A percentile compares a stretch with the other conserved stretches of the same genome.
These are phyloP conservation scores for Ancistrus triradiatus DNA, from an alignment of 2,113 vertebrate species.

Conservation along the genomic window DNA sequence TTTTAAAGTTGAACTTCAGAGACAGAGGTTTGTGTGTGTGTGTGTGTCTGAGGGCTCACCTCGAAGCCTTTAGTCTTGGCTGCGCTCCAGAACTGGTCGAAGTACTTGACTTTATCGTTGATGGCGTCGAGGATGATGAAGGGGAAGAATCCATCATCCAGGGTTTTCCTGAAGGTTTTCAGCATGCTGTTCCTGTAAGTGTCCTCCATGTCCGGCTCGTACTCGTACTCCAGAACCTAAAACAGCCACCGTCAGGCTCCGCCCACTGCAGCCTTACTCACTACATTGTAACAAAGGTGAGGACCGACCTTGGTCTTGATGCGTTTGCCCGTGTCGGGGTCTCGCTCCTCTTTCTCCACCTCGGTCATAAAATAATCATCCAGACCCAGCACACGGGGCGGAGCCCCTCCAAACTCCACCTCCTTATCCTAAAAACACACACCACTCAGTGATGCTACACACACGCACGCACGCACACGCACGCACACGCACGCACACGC, in stretches of 20 bases:
- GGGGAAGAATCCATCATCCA: slow-evolving; percentile 97
- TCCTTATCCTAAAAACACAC: slow-evolving; percentile 86
- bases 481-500: no score
- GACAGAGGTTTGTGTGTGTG: no score
- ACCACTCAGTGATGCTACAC: background rate
- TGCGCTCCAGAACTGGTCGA: slow-evolving; percentile 98
- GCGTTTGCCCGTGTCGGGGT: slow-evolving; percentile 90
- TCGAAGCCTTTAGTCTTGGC: slow-evolving; percentile 98
- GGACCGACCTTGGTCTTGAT: slow-evolving; percentile 86
- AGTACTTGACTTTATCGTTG: slow-evolving; percentile 91
- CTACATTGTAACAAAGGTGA: background rate
- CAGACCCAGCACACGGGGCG: slow-evolving; percentile 90
- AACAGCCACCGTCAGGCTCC: no score
- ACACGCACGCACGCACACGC: no score
- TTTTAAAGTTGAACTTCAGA: no score
- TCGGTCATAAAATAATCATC: slow-evolving; percentile 98
- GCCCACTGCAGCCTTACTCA: no score
- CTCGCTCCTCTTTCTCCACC: slow-evolving; percentile 90
- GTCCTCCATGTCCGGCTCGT: slow-evolving; percentile 96
- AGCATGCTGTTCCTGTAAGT: slow-evolving; percentile 95
- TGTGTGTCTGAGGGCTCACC: no score
- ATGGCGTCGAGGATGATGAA: slow-evolving; percentile 97
- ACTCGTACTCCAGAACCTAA: slow-evolving; percentile 94
- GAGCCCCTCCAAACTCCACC: slow-evolving; percentile 93
- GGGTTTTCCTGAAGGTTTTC: slow-evolving; percentile 96